Evolutionary conservation across 1,140 invertebrate species (phyloP), one percentile per base, ranked within the genome.

Genomic region (Drosophila prosaltans): DNA sequence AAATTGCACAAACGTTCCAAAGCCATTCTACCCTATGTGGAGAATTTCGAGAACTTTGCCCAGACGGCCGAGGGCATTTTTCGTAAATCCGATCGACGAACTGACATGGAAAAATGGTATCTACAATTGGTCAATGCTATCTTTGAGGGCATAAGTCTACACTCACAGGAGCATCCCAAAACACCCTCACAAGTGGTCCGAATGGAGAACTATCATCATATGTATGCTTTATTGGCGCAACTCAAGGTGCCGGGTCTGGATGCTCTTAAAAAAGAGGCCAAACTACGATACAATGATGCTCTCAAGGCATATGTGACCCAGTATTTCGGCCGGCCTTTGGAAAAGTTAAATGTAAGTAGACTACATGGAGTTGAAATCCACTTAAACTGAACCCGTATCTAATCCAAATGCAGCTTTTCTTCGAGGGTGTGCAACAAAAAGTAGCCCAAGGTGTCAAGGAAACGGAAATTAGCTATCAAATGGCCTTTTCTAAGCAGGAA

Each of bases 101-200:
- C 97, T n/a, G 98, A 99, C 93, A 94, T 99, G 68, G 98, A 99
- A 86, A 98, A 98, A 90, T 99, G 98, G 95, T 99, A 99, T 92
- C 94, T 95, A 7, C 95, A 96, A 92, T 93, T 99, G 62, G 95
- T 98, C 1, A 94, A 93, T 69, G 96, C 95, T n/a, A 97, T 99
- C 93, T 96, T 98, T 93, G 95, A 97, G 78, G 96, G 95, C 64
- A 97, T 99, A 69, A 93, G 95, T 8, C 93, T 95, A 16, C 96
- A 98, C 74, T 95, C 97, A 32, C 94, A 94, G 63, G 97, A 98
- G 83, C 98, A 99, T 92, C 95, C 96, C 67, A 98, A 98, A 93
- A 99, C 98, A 26, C 98, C 98, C 11, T 95, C 95, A 59, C 97
- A 99, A 94, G 98, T 99, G 51, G 95, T 99, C 41, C 97, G 97